Evolutionary conservation across 1,140 invertebrate genomes (phyloP).

Genomic region (Ganaspis sp.): DNA sequence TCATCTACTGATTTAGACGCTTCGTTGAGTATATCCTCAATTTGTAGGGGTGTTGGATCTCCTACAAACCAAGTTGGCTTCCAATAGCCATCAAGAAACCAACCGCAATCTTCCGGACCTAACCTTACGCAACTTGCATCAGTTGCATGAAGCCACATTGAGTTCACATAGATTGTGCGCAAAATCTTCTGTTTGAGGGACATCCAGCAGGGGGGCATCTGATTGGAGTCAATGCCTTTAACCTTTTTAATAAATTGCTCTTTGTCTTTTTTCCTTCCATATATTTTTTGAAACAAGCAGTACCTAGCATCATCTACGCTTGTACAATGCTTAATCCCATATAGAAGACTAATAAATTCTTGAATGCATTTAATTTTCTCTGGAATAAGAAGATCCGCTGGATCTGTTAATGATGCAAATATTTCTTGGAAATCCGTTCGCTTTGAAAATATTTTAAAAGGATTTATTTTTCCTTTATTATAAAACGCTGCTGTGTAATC

Average conservation of each 20-base stretch:
- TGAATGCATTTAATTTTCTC: conserved; percentile 51
- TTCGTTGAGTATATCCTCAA: not conserved
- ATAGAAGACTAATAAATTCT: conserved; percentile 40
- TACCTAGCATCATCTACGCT: conserved; percentile 39
- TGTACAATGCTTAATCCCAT: conserved; percentile 34
- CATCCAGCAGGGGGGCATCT: not conserved
- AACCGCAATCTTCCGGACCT: not conserved
- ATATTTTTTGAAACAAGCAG: conserved; percentile 33
- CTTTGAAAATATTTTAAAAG: conserved; percentile 61
- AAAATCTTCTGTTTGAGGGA: not conserved
- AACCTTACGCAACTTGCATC: not conserved
- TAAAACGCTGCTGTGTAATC: conserved; percentile 66
- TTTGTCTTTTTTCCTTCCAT: not conserved
- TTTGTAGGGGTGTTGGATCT: not conserved
- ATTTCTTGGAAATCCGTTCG: conserved; percentile 59
- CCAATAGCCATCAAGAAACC: not conserved
- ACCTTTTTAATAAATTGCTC: not conserved
- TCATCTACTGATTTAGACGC: too few species aligned
- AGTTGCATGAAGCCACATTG: not conserved
- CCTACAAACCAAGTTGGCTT: not conserved
- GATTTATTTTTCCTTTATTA: conserved; percentile 64
- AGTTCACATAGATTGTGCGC: not conserved
- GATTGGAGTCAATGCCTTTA: not conserved
- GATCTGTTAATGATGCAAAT: conserved; percentile 63
- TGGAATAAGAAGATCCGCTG: conserved; percentile 54